These are phyloP conservation scores for Trypoxylon attenuatum DNA, from an alignment of 2,888 invertebrate species.

Conservation along the genomic window DNA sequence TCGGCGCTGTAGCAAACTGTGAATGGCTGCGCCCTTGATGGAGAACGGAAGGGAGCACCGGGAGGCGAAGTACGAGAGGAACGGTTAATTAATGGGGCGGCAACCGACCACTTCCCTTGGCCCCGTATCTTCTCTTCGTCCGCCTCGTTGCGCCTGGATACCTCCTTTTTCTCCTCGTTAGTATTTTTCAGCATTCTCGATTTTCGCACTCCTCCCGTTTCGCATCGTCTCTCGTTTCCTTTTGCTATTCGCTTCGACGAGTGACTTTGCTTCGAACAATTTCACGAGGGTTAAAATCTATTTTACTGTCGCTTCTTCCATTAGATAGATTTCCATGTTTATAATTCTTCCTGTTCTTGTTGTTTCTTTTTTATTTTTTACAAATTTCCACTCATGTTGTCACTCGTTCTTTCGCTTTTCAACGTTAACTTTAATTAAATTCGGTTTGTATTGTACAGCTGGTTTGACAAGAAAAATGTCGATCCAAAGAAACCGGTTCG, in stretches of 20 bases:
- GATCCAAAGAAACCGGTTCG: too few relatives aligned
- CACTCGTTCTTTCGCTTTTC: background rate
- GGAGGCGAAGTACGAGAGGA: slow-evolving; percentile 53
- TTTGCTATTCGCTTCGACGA: background rate
- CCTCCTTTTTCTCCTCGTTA: slow-evolving; percentile 6
- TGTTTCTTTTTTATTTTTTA: slow-evolving; percentile 7
- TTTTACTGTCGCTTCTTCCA: too few relatives aligned
- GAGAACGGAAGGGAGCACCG: slow-evolving; percentile 56
- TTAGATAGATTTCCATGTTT: too few relatives aligned
- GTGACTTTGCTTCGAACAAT: too few relatives aligned
- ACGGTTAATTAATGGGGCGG: slow-evolving; percentile 69
- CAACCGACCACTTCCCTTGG: slow-evolving; percentile 62
- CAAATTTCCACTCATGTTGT: too few relatives aligned
- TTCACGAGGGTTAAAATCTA: too few relatives aligned
- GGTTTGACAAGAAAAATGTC: too few relatives aligned
- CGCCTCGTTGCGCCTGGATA: slow-evolving; percentile 14
- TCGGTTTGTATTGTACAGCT: too few relatives aligned
- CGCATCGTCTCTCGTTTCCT: slow-evolving; percentile 14
- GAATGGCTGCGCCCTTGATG: slow-evolving; percentile 64
- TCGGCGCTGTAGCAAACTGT: slow-evolving; percentile 55
- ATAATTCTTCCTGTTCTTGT: too few relatives aligned
- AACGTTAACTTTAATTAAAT: background rate
- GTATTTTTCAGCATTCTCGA: slow-evolving; percentile 30
- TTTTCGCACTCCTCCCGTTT: slow-evolving; percentile 4
- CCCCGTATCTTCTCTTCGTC: slow-evolving; percentile 41